Evolutionary conservation across 92 coral and sea anemone genomes (phyloP), one percentile per base, ranked within the genome.

Genomic region (Actinostola sp.): DNA sequence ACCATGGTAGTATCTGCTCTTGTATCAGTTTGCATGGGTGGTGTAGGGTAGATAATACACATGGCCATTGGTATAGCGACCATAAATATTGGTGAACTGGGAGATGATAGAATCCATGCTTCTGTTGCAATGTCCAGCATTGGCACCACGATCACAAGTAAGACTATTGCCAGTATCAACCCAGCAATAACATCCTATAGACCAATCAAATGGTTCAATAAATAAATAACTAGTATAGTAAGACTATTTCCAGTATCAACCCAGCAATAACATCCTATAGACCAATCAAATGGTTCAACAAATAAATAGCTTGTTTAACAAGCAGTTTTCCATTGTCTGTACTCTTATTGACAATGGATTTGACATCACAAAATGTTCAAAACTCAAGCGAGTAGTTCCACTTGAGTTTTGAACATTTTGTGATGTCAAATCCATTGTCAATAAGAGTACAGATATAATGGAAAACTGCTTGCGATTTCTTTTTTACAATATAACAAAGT

Each of bases 181-280:
- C 99, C 99, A 61, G 82, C 92, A 46, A 95, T 84, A 13, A 95
- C 80, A 69, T 95, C 99, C 99, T 95, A 48, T 15, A 80, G n/a
- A n/a, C n/a, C n/a, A n/a, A n/a, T n/a, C n/a, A n/a, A n/a, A 69
- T 39, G 14, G 14, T 14, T 7, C 45, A 39, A 51, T 6, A 44
- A 28, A 39, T 36, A 28, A 36, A 74, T 34, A 41, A 23, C 29
- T 16, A 25, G 31, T 39, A 21, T 21, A 51, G 34, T 1, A 54
- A 26, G 20, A 15, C 16, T 13, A 23, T 20, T 53, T 39, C 14
- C 45, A 39, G 8, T 39, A 39, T 39, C 14, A 7, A 52, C 2
- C 99, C 99, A 61, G 82, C 92, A 46, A 95, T 84, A 13, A 95
- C 80, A 69, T 95, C 99, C 99, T 95, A 48, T 15, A 80, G n/a